These are phyloP conservation scores for Pterophyllum scalare DNA, from an alignment of 2,113 vertebrate genomes.

Conservation along the genomic window DNA sequence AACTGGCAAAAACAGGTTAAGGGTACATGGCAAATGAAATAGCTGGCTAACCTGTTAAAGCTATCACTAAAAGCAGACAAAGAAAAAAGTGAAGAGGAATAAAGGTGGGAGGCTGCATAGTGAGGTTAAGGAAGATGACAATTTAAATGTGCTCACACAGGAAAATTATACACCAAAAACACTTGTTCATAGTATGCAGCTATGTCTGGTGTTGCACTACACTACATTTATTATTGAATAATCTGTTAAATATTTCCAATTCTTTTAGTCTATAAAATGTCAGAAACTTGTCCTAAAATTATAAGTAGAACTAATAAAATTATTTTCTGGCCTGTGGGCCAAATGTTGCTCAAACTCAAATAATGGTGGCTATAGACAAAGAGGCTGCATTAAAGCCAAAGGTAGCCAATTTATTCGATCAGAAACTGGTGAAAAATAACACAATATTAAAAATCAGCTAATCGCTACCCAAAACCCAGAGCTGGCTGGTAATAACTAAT, in stretches of 20 bases:
- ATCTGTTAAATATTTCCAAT: not conserved
- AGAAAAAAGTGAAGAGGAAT: not conserved
- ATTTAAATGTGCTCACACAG: constrained; percentile 5
- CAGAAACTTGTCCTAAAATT: not conserved
- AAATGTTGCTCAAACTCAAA: not conserved
- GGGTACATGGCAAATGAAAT: not conserved
- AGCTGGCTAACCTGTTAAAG: not conserved
- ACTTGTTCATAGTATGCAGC: not conserved
- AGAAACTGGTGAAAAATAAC: not conserved
- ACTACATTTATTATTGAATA: not conserved
- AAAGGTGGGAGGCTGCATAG: not conserved
- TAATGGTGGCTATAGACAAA: not conserved
- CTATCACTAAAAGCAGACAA: constrained; percentile 12
- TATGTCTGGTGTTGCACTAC: not conserved
- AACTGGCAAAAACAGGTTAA: not conserved
- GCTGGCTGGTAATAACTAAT: not conserved
- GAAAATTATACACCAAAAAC: constrained; percentile 3
- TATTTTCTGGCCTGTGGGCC: not conserved
- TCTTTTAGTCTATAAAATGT: not conserved
- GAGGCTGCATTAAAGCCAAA: not conserved
- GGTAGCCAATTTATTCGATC: not conserved
- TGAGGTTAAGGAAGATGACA: not conserved
- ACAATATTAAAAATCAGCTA: not conserved
- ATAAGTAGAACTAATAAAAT: not conserved
- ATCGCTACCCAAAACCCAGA: not conserved